Percentiles rank a stretch among this genome's conserved stretches.
Conservation (phyloP, 2,113 vertebrate genomes). For the Columbina picui region DNA sequence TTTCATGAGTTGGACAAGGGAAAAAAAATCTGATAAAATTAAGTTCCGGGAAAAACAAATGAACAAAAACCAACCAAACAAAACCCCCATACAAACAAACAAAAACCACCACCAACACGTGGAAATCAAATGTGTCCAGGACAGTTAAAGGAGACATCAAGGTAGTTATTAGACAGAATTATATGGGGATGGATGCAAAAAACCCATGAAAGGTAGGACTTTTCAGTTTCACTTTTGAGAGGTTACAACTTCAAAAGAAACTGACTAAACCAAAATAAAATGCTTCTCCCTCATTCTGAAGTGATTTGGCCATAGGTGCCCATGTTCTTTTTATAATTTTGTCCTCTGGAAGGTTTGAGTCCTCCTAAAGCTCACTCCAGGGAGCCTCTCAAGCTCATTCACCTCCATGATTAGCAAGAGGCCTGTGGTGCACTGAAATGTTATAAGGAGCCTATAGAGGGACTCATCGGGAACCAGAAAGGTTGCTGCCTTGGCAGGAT, state of each 20-base stretch:
- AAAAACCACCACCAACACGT: neutral
- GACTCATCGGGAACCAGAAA: neutral
- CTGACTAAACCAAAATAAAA: constrained; percentile 28
- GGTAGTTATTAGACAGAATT: neutral
- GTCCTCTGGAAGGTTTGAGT: constrained; percentile 6
- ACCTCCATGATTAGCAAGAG: constrained; percentile 22
- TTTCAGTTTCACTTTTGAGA: constrained; percentile 21
- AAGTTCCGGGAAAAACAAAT: neutral
- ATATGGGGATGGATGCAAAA: constrained; percentile 2
- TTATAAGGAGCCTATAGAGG: constrained; percentile 6
- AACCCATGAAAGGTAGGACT: neutral
- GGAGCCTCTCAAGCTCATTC: neutral
- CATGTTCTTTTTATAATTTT: neutral
- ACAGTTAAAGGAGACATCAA: neutral
- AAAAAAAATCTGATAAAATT: neutral
- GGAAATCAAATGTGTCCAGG: neutral
- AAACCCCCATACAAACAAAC: too few relatives aligned
- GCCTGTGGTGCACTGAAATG: neutral
- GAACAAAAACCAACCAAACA: too few relatives aligned
- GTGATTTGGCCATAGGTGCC: constrained; percentile 30
- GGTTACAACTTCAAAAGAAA: constrained; percentile 46
- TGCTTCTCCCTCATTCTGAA: neutral
- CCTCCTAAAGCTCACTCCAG: constrained; percentile 53
- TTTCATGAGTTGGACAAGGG: neutral
- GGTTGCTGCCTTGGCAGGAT: constrained; percentile 50